phyloP scores from a whole-genome alignment of 2,888 invertebrate genomes.

The Nematopogon swammerdamellus region DNA sequence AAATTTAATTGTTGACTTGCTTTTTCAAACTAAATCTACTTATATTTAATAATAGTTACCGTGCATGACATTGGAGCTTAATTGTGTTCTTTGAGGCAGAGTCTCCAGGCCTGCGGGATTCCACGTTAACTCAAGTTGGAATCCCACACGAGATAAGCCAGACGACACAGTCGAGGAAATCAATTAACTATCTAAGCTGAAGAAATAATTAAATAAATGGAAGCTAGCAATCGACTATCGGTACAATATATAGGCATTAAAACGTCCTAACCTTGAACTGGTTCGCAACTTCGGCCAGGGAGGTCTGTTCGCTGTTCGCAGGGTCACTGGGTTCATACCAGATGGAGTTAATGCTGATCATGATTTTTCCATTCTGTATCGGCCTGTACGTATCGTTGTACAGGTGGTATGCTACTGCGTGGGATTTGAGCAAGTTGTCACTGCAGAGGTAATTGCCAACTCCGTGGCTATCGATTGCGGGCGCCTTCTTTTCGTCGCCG shows the following conservation, averaged over 20 bases:
- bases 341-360: constrained; percentile 53
- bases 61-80: too few species aligned
- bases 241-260: not conserved
- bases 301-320: constrained; percentile 33
- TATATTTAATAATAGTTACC: too few species aligned
- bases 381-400: constrained; percentile 60
- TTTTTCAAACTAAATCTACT: too few species aligned
- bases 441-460: constrained; percentile 62
- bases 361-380: constrained; percentile 50
- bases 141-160: too few species aligned
- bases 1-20: too few species aligned
- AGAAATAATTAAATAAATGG: too few species aligned
- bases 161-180: too few species aligned
- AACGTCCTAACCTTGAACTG: constrained; percentile 39
- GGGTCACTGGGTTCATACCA: constrained; percentile 50
- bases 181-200: too few species aligned
- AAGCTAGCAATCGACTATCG: too few species aligned
- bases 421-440: constrained; percentile 62
- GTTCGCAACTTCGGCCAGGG: constrained; percentile 46
- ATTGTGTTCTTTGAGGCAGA: too few species aligned
- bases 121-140: too few species aligned
- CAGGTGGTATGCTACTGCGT: constrained; percentile 62
- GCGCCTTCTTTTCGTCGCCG: constrained; percentile 48
- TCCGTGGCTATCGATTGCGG: constrained; percentile 52
- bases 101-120: too few species aligned